Evolutionary conservation across 53 echinoderm and acorn worm genomes (phyloP).

Genomic region (Astropecten irregularis): DNA sequence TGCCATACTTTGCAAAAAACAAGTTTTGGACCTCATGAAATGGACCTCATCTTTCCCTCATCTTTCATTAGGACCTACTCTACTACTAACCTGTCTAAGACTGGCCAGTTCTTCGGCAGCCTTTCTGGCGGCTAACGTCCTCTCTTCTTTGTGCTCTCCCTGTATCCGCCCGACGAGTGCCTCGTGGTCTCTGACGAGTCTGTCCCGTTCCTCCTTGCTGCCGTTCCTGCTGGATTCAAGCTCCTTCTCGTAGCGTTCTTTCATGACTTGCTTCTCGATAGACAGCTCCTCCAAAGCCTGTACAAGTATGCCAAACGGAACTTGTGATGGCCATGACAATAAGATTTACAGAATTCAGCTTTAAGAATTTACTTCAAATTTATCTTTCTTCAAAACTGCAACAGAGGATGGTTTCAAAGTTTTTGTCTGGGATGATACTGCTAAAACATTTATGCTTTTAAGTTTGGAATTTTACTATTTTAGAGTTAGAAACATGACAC

Average conservation of each 20-base stretch:
- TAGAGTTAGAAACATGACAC: too few relatives aligned
- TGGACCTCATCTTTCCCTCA: too few relatives aligned
- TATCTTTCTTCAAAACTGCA: too few relatives aligned
- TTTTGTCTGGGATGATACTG: too few relatives aligned
- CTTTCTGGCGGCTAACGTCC: constrained; percentile 44
- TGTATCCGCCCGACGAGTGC: constrained; percentile 44
- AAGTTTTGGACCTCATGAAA: too few relatives aligned
- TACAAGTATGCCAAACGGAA: neutral
- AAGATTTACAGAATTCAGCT: neutral
- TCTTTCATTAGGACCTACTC: too few relatives aligned
- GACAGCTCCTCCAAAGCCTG: constrained; percentile 96
- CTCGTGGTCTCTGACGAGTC: constrained; percentile 63
- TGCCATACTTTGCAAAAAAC: too few relatives aligned
- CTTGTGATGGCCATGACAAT: neutral
- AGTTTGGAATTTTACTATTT: too few relatives aligned
- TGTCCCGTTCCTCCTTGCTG: constrained; percentile 52
- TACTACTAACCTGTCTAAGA: constrained; percentile 67
- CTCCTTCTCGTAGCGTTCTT: constrained; percentile 87
- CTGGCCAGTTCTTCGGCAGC: constrained; percentile 72
- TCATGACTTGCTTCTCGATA: constrained; percentile 89
- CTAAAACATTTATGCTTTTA: too few relatives aligned
- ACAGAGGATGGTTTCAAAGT: too few relatives aligned
- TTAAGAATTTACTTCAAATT: too few relatives aligned
- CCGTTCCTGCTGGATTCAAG: constrained; percentile 54
- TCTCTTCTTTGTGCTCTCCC: constrained; percentile 62